Conservation (phyloP, 2,113 vertebrate genomes). For the Spea multiplicata region DNA sequence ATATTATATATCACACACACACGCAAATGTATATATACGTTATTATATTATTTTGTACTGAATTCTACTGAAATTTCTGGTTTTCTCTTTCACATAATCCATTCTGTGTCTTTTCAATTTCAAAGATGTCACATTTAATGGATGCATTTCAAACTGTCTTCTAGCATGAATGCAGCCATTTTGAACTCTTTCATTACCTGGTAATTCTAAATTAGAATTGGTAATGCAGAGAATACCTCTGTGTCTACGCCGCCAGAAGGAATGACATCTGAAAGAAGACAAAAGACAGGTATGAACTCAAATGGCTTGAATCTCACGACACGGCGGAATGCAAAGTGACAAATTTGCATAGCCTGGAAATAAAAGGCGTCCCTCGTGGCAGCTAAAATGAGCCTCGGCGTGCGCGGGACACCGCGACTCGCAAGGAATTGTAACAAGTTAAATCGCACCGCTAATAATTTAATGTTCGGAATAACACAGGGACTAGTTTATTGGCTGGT, state of each 20-base stretch:
- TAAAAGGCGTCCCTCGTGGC: constrained; percentile 11
- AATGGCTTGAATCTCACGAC: constrained; percentile 51
- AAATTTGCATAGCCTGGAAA: constrained; percentile 16
- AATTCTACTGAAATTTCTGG: too few relatives aligned
- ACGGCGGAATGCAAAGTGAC: constrained; percentile 46
- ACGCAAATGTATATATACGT: too few relatives aligned
- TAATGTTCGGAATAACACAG: too few relatives aligned
- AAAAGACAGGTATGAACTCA: constrained; percentile 47
- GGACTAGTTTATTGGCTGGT: constrained; percentile 48
- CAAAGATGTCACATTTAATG: constrained; percentile 42
- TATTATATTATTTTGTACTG: too few relatives aligned
- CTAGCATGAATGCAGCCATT: not conserved
- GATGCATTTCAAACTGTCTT: constrained; percentile 36
- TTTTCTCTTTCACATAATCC: constrained; percentile 29
- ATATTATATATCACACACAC: too few relatives aligned
- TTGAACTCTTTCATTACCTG: constrained; percentile 49
- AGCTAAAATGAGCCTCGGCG: constrained; percentile 24
- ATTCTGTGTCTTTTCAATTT: constrained; percentile 28
- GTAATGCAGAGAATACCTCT: constrained; percentile 41
- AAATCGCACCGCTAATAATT: too few relatives aligned
- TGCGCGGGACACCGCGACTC: too few relatives aligned
- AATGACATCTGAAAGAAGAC: constrained; percentile 45
- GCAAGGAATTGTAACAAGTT: too few relatives aligned
- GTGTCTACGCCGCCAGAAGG: constrained; percentile 43
- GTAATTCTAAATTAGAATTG: constrained; percentile 48